These are phyloP conservation scores for Camarhynchus parvulus DNA, from an alignment of 2,113 vertebrate genomes.

Conservation along the genomic window DNA sequence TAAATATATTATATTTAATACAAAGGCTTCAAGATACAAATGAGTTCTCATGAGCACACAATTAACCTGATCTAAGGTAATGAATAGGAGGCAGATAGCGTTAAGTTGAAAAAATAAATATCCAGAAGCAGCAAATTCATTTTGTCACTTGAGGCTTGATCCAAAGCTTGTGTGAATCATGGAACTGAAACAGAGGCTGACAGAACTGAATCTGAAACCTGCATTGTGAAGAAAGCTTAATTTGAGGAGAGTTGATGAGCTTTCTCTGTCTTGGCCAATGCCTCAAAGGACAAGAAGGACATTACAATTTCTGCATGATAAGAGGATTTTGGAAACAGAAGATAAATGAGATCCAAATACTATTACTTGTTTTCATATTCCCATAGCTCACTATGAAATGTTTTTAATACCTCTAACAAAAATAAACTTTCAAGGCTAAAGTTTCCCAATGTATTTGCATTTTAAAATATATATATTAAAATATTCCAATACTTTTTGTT, in stretches of 20 bases:
- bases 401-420: not conserved
- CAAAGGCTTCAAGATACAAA: not conserved
- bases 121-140: not conserved
- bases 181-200: not conserved
- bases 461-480: not conserved
- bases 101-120: not conserved
- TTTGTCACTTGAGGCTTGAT: not conserved
- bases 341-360: not conserved
- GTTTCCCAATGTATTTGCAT: slow-evolving; percentile 14
- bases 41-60: not conserved
- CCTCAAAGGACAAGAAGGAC: not conserved
- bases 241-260: not conserved
- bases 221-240: not conserved
- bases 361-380: not conserved
- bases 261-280: not conserved
- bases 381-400: not conserved
- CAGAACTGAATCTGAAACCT: not conserved
- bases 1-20: no score
- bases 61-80: not conserved
- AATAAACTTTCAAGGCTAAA: not conserved
- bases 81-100: not conserved
- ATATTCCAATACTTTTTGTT: slow-evolving; percentile 32
- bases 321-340: not conserved
- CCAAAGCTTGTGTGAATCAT: not conserved
- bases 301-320: not conserved